Evolutionary conservation across 2,113 vertebrate genomes (phyloP), one percentile per base, ranked within the genome.

Genomic region (Paradisaea rubra): DNA sequence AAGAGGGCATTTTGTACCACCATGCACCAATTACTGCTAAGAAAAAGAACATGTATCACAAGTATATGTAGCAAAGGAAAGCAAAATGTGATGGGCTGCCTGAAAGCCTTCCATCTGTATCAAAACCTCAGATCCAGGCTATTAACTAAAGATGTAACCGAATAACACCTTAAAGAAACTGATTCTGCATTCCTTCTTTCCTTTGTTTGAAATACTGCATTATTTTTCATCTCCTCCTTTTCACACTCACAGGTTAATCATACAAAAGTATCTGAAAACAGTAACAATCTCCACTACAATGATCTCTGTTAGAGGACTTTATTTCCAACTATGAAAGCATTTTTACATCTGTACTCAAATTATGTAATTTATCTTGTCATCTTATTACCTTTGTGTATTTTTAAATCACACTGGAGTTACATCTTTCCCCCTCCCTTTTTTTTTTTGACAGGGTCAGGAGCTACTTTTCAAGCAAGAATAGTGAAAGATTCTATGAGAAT

Each of bases 391-490:
- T 49, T 22, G 30, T 31, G 14, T 50, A 66, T 44, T 91, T 81
- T 37, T 22, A 84, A 77, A 87, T 27, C 18, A 52, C 20, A 60
- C 3, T 35, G 23, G 28, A 83, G 28, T 50, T 52, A 53, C 10
- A 2, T 7, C 7, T 33, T 21, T 37, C 37, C 37, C 37, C 28
- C 37, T 4, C 4, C 3, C 8, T 7, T 39, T 19, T n/a, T 41
- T 65, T 57, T 45, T n/a, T 6, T 0, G 14, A 35, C 3, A 13
- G 7, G 8, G 5, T 21, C 2, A 0, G 16, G 19, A n/a, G 13
- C 16, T 68, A 42, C 33, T 49, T 74, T 49, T 83, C 31, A 84
- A 57, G 20, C 6, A 80, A 37, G 18, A 91, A 79, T 3, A 64
- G 22, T 37, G 24, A 22, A 68, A 86, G 17, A 64, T 37, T 35